Base-by-base conservation (phyloP, 2,113 vertebrate species). In the Hemibagrus wyckioides region DNA sequence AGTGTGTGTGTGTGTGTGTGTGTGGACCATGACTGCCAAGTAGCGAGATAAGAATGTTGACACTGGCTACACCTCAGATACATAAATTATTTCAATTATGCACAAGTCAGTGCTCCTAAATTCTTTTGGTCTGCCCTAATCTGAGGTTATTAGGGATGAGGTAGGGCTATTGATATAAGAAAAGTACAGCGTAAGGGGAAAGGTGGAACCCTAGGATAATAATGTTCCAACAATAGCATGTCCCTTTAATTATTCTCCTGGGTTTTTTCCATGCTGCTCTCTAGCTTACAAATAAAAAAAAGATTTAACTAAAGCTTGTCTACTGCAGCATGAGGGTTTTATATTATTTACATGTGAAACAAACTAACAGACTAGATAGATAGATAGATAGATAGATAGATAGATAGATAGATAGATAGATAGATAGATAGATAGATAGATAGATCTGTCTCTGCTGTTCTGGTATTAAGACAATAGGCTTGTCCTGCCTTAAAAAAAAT, bases 21-120 rank as follows among this genome's bases (percentile, higher is more conserved):
- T 67, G 65, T n/a, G 19, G 48, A 83, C 80, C 83, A 63, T 86
- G 88, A 88, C 84, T 90, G 79, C 71, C 80, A 71, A 85, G 82
- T 92, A 92, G 93, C 92, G 91, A 94, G 89, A 91, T 86, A 89
- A 88, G 84, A 75, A 41, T 82, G n/a, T 89, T 85, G 73, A 83
- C 88, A n/a, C 88, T 63, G 75, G 44, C 75, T 30, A 19, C 28
- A n/a, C 75, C 28, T 77, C 25, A n/a, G 6, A 76, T 48, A 25
- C 23, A 76, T 76, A n/a, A 48, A 28, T 23, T 28, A 28, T 75
- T 44, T 75, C 10, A 75, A 44, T 48, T 75, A 39, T 75, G 23
- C 28, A 23, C 44, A 50, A 76, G 44, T 25, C 44, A 76, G 14
- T 13, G 6, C 25, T 76, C 25, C 71, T 39, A 44, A 25, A 75